Evolutionary conservation across 35 echinoderm and acorn worm genomes (phyloP), one percentile per base, ranked within the genome.

Genomic region (Heliocidaris erythrogramma): DNA sequence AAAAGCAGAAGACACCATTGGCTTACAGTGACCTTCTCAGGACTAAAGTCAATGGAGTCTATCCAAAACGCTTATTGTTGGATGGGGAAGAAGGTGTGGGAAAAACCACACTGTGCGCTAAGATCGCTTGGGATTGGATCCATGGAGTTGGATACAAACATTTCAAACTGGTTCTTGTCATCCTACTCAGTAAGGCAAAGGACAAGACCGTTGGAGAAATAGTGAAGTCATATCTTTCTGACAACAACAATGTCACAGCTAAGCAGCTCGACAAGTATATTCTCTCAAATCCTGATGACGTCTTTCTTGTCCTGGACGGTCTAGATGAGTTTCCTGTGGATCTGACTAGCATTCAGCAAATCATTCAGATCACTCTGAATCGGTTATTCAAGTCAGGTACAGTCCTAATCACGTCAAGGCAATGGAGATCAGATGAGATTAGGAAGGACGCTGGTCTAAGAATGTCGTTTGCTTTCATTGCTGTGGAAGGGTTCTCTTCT

Each of bases 61-160:
- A 56, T 86, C 24, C 92, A 17, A 60, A 50, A n/a, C 92, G 92
- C 49, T 32, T 94, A 21, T 65, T 94, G 49, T 27, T 94, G 49
- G 92, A 94, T 32, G 92, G 92, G 7, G 92, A 94, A 49, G 92
- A 17, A 12, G 92, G 92, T 60, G 60, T 65, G 30, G 92, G 92
- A 17, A 94, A 94, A 65, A 94, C 92, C 14, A 94, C 92, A 13
- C 12, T 94, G 5, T 94, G 92, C 49, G 24, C 47, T 11, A 94
- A 94, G 49, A 31, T 94, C 5, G 92, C 92, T 16, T 94, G 60
- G 49, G 92, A 94, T 32, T 94, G 92, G 92, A 94, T 32, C 30
- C 49, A 49, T 4, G 53, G 92, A 50, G 56, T 29, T 13, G 13
- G 13, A 29, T 65, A 59, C 92, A 12, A 86, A 32, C 13, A 86